A percentile compares a stretch with the other conserved stretches of the same genome.
phyloP scores from a whole-genome alignment of 2,797 vertebrate genomes.

The Pangasius macronema region DNA sequence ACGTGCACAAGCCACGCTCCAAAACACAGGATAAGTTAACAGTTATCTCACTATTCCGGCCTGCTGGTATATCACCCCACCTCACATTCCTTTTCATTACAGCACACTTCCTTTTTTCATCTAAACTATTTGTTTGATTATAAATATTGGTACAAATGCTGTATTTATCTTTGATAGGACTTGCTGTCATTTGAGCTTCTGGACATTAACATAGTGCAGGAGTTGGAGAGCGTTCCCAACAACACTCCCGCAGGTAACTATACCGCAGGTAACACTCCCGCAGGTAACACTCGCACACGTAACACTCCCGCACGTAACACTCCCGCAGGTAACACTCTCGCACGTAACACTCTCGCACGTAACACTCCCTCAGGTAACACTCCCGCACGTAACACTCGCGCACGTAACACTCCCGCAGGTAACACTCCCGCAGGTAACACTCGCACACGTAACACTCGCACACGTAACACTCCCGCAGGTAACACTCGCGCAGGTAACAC shows the following conservation, averaged over 20 bases:
- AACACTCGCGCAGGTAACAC: background rate
- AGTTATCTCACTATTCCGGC: background rate
- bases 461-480: background rate
- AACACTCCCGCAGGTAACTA: conserved; percentile 90
- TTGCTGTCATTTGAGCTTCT: conserved; percentile 93
- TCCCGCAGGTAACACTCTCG: background rate
- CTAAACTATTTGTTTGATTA: background rate
- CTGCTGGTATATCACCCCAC: background rate
- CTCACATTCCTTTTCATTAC: background rate
- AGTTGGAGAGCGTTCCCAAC: conserved; percentile 90
- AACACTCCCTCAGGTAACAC: background rate
- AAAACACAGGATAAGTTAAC: no score
- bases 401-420: background rate
- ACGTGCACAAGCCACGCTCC: background rate
- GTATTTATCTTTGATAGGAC: conserved; percentile 63
- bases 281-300: background rate
- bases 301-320: background rate
- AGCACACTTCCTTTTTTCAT: background rate
- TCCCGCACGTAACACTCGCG: background rate
- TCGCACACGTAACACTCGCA: no score
- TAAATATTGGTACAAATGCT: background rate
- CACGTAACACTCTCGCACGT: background rate
- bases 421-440: no score
- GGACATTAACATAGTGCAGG: conserved; percentile 97
- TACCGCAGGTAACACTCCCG: background rate